These are phyloP conservation scores for Flabesymbios commensalis DNA, from an alignment of 2,888 invertebrate species.

Conservation along the genomic window DNA sequence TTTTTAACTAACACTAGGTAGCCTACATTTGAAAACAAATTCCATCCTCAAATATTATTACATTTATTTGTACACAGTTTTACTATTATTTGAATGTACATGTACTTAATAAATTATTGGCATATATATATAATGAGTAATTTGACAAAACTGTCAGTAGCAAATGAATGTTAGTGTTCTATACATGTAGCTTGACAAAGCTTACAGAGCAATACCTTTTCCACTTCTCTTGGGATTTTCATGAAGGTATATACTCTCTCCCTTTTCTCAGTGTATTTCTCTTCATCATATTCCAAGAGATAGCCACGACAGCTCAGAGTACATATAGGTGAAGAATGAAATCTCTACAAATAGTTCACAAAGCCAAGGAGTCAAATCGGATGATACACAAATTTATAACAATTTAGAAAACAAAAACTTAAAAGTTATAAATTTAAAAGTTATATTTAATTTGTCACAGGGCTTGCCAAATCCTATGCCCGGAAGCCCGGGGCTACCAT, in stretches of 20 bases:
- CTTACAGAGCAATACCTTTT: constrained; percentile 56
- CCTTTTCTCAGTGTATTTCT: constrained; percentile 87
- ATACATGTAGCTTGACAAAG: neutral
- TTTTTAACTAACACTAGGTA: too few species aligned
- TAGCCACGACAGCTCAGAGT: constrained; percentile 85
- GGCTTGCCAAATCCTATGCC: too few species aligned
- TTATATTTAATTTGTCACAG: neutral
- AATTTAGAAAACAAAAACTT: neutral
- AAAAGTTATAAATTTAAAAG: neutral
- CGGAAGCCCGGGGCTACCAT: too few species aligned
- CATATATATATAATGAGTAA: neutral
- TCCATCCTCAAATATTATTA: constrained; percentile 9
- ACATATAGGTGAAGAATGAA: constrained; percentile 41
- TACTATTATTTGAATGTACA: neutral
- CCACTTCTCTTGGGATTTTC: constrained; percentile 84
- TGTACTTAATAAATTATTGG: neutral
- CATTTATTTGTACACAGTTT: neutral
- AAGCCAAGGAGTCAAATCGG: neutral
- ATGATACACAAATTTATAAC: neutral
- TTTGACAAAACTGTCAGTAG: neutral
- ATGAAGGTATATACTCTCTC: constrained; percentile 96
- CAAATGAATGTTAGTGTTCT: neutral
- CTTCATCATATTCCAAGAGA: constrained; percentile 91
- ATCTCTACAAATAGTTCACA: neutral
- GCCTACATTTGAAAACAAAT: neutral